Conservation (phyloP, 2,797 vertebrate species). For the Cyclopterus lumpus region DNA sequence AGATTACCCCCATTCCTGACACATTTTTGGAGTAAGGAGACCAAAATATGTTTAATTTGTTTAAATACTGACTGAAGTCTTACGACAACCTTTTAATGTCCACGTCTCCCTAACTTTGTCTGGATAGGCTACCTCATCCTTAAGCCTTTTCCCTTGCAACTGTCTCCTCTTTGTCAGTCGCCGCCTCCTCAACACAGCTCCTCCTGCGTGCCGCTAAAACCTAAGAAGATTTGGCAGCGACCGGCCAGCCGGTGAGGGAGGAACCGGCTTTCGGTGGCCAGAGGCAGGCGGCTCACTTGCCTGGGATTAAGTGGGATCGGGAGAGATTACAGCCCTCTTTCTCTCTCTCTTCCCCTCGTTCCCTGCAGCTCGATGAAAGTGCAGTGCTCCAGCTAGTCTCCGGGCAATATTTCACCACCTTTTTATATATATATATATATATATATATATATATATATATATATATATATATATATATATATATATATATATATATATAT, state of each 20-base stretch:
- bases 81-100: background rate
- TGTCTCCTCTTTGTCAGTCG: background rate
- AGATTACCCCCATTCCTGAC: conserved; percentile 31
- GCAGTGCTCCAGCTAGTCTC: conserved; percentile 10
- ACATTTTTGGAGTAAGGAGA: conserved; percentile 9
- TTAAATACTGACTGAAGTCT: conserved; percentile 17
- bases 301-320: conserved; percentile 84
- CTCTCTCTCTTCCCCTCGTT: conserved; percentile 18
- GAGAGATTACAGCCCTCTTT: conserved; percentile 80
- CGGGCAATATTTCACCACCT: conserved; percentile 44
- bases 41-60: background rate
- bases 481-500: no score
- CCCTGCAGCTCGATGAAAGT: conserved; percentile 45
- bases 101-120: background rate
- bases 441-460: no score
- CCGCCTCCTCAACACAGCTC: background rate
- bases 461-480: no score
- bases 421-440: no score
- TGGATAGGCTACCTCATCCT: no score
- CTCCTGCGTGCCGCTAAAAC: conserved; percentile 49
- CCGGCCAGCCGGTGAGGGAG: conserved; percentile 65
- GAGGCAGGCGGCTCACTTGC: conserved; percentile 71
- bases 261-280: conserved; percentile 68
- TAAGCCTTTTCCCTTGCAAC: background rate
- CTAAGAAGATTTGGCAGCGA: conserved; percentile 81